These are phyloP conservation scores for Phoenicopterus ruber DNA, from an alignment of 2,113 vertebrate genomes.

Conservation along the genomic window DNA sequence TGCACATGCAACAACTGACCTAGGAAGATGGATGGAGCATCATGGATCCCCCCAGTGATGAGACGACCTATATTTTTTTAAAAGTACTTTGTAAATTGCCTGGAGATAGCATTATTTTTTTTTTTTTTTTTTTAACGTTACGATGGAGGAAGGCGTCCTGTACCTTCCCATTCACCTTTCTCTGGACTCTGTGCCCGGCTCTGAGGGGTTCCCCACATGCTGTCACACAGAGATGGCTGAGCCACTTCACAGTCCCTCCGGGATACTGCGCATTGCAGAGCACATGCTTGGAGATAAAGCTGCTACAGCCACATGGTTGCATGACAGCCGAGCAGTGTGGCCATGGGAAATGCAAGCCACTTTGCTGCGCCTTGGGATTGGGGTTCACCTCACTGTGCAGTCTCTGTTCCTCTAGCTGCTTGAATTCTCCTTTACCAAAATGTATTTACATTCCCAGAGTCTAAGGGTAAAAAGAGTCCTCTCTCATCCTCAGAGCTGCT, in stretches of 20 bases:
- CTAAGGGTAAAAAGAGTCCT: neutral
- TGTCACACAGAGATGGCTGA: neutral
- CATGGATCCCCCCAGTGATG: neutral
- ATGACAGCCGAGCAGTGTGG: neutral
- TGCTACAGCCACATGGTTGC: conserved; percentile 15
- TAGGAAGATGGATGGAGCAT: neutral
- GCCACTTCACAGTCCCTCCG: neutral
- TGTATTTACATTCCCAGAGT: neutral
- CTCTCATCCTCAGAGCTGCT: neutral
- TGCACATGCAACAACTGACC: neutral
- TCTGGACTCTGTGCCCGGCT: neutral
- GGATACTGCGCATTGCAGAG: neutral
- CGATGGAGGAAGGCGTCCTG: neutral
- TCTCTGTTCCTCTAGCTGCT: neutral
- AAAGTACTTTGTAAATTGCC: neutral
- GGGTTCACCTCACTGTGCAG: neutral
- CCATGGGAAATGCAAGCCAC: neutral
- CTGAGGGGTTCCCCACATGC: neutral
- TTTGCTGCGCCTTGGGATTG: neutral
- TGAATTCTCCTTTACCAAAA: neutral
- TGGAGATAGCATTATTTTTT: neutral
- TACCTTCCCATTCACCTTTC: neutral
- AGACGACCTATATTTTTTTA: neutral
- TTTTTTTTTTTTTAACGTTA: neutral
- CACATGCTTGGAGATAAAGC: neutral